Conservation (phyloP, 2,888 invertebrate species). For the Graphium colonna region DNA sequence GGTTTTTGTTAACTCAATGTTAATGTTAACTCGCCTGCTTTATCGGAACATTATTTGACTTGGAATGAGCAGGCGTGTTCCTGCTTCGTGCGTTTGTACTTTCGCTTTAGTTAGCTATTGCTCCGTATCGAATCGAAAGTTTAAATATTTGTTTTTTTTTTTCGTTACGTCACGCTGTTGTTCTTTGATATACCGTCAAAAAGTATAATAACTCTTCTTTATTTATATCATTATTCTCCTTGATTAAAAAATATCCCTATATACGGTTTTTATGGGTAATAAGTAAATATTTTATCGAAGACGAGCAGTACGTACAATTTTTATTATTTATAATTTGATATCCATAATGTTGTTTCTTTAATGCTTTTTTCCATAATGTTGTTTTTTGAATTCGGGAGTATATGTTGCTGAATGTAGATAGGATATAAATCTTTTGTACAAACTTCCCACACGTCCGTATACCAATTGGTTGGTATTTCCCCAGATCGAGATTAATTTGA, state of each 20-base stretch:
- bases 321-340: neutral
- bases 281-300: neutral
- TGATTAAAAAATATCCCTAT: neutral
- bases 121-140: constrained; percentile 1
- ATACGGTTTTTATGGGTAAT: neutral
- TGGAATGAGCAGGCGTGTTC: constrained; percentile 11
- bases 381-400: too few species aligned
- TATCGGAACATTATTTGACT: neutral
- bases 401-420: too few species aligned
- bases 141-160: constrained; percentile 1
- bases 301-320: neutral
- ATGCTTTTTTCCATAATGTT: too few species aligned
- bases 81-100: neutral
- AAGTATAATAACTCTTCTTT: too few species aligned
- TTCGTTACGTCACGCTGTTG: too few species aligned
- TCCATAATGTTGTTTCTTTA: too few species aligned
- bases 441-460: too few species aligned
- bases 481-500: too few species aligned
- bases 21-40: constrained; percentile 14
- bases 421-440: too few species aligned
- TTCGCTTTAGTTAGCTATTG: neutral
- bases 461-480: too few species aligned
- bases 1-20: constrained; percentile 23
- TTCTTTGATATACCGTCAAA: too few species aligned
- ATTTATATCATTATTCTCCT: neutral